These are phyloP conservation scores for Polietes domitor DNA, from an alignment of 2,888 invertebrate species.

Conservation along the genomic window DNA sequence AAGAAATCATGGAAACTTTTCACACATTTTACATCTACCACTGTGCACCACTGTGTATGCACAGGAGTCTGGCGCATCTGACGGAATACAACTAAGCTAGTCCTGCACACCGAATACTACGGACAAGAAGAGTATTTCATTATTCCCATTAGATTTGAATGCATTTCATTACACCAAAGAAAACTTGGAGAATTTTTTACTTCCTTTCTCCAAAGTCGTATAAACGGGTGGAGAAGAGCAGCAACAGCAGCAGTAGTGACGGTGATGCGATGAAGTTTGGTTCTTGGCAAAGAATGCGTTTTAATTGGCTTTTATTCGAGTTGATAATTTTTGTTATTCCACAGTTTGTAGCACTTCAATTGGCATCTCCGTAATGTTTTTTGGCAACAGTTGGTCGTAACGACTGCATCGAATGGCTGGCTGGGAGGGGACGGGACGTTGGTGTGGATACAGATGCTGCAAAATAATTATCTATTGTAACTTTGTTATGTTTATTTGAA, in stretches of 20 bases:
- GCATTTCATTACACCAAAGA: neutral
- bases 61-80: neutral
- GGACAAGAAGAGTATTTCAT: neutral
- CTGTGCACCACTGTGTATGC: neutral
- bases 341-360: slow-evolving; percentile 40
- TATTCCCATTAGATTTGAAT: slow-evolving; percentile 5
- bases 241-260: neutral
- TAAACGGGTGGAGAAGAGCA: neutral
- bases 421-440: neutral
- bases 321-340: slow-evolving; percentile 62
- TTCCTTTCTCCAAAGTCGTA: neutral
- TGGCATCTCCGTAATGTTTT: neutral
- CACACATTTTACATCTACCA: neutral
- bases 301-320: slow-evolving; percentile 64
- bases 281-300: slow-evolving; percentile 53
- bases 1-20: too few relatives aligned
- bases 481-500: slow-evolving; percentile 47
- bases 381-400: slow-evolving; percentile 63
- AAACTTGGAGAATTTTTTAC: neutral
- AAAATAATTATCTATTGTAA: slow-evolving; percentile 51
- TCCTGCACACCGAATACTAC: neutral
- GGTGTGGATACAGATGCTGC: slow-evolving; percentile 27
- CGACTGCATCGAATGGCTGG: slow-evolving; percentile 32
- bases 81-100: neutral
- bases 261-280: neutral